These are phyloP conservation scores for Xerus rutilus DNA, from an alignment of 2,797 vertebrate genomes.

Conservation along the genomic window DNA sequence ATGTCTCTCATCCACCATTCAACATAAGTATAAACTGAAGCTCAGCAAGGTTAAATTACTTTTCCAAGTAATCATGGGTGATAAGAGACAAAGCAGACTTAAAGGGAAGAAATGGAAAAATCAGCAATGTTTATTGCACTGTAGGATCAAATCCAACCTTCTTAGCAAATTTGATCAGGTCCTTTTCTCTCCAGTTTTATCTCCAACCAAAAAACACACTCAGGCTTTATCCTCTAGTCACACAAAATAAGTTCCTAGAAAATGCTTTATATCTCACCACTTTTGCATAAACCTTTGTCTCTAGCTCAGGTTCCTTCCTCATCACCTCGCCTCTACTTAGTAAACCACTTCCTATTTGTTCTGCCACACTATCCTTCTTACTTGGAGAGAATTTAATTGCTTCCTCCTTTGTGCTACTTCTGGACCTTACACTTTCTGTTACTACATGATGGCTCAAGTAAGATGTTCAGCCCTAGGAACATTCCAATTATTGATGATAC, in stretches of 20 bases:
- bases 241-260: not conserved
- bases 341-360: not conserved
- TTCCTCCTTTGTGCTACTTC: not conserved
- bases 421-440: not conserved
- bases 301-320: not conserved
- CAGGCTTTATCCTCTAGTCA: not conserved
- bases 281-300: not conserved
- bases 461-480: not conserved
- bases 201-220: not conserved
- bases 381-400: not conserved
- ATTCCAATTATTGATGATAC: not conserved
- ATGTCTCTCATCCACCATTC: not conserved
- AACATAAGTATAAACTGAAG: not conserved
- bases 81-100: not conserved
- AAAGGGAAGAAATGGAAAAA: conserved; percentile 28
- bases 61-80: not conserved
- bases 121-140: not conserved
- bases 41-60: not conserved
- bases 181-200: not conserved
- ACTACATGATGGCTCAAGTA: not conserved
- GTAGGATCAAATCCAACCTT: not conserved
- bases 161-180: not conserved
- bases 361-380: not conserved
- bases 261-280: not conserved
- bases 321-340: not conserved